Base-by-base conservation (phyloP, 2,113 vertebrate genomes). In the Eublepharis macularius region DNA sequence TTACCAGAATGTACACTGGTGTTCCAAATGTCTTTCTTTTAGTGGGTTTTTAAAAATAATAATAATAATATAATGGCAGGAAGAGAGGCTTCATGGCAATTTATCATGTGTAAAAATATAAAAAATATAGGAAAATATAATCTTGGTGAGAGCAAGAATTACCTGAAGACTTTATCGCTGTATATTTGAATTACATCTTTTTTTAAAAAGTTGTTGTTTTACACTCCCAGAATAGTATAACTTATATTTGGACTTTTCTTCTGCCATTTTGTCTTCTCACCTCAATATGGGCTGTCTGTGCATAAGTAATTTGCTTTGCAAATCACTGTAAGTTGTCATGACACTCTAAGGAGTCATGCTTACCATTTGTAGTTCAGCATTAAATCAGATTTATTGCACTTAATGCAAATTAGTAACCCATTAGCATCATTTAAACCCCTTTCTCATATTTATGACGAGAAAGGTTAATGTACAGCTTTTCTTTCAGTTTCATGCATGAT, bases 231-330 rank as follows among this genome's bases (percentile, higher is more conserved):
- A 10, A 16, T 77, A 81, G 69, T 74, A 82, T 3, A 86, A 90
- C 85, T 73, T 82, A 34, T 54, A 57, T 45, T 60, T 88, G 89
- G 60, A 80, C 81, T 91, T 91, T 93, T 88, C 77, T 85, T 88
- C 79, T 75, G 81, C 90, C 6, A 0, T 60, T 68, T 54, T 2
- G 2, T 26, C 47, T n/a, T 47, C 80, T 34, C 19, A 73, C 69
- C 43, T 51, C 16, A 79, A 83, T 86, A 82, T 76, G 34, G 41
- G 17, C 4, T 47, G 1, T 36, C 8, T 45, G 8, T 45, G 39
- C 26, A 45, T 16, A 80, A 45, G 26, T 39, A 80, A 47, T 47
- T 19, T 80, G 19, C 6, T 65, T 39, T 43, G 8, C 29, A 41
- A 80, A 43, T 4, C 51, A 32, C 21, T 19, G 24, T 1, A 47